Base-by-base conservation (phyloP, 2,113 vertebrate species). In the Sander lucioperca region DNA sequence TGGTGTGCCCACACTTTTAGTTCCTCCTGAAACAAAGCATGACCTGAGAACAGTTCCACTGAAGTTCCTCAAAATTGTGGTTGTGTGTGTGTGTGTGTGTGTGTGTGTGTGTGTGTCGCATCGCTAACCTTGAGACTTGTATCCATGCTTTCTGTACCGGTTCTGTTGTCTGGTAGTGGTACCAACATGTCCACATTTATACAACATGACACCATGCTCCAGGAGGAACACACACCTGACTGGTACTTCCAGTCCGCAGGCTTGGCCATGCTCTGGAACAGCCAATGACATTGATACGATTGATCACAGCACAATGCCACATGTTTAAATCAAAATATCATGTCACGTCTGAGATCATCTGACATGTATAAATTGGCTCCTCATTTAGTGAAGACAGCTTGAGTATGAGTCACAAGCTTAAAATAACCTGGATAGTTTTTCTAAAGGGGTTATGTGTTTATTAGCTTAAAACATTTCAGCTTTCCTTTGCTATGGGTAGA, bases 231-330 rank as follows among this genome's bases (percentile, higher is more conserved):
- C 0, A 97, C 84, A 50, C 95, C 92, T n/a, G 85, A 94, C 84
- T 98, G 97, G 30, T 98, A 99, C 84, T 96, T 98, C 97, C 97
- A 99, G 15, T 99, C 98, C 85, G 97, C 97, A 39, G 98, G 98
- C 74, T 96, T 98, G 63, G 96, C 95, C 59, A 94, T 94, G 91
- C 97, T 96, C 98, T 96, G 93, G 5, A 91, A 90, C 63, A 74
- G 27, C 15, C 64, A 79, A 36, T 30, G 30, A 73, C 25, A 82
- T 3, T 2, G 4, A 50, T 30, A 23, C 56, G 12, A 54, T 0
- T 47, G 10, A 69, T 4, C n/a, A 21, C 15, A 27, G 39, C 23
- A 63, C 21, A 62, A 54, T 25, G 33, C 6, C 33, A 18, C 15
- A 21, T 7, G 7, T 36, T 50, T 18, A 39, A 53, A 48, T 45